Base-by-base conservation (phyloP, 2,888 invertebrate genomes). In the Trypoxylon attenuatum region DNA sequence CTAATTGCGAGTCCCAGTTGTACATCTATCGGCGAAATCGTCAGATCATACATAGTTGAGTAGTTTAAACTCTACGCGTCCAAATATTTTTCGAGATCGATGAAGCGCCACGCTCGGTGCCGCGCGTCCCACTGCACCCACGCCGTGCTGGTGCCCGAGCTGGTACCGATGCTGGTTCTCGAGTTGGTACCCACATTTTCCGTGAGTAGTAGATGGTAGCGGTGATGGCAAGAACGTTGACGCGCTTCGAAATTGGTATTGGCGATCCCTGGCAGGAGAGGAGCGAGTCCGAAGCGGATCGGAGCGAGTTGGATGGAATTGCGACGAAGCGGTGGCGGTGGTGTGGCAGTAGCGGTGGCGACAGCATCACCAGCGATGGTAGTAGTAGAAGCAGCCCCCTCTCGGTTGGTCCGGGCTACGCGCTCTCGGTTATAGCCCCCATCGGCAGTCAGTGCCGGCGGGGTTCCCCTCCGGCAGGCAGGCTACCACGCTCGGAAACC, bases 291-390 rank as follows among this genome's bases (percentile, higher is more conserved):
- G n/a, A n/a, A n/a, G n/a, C n/a, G n/a, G n/a, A n/a, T n/a, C 8
- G 46, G 50, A 46, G 50, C 29, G 65, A 58, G 72, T 61, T 64
- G 64, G 61, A 49, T 54, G 53, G 45, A 54, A 57, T 67, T 68
- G 49, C 51, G 55, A 43, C 52, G 57, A 52, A 41, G 62, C 39
- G 55, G 51, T 38, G 55, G 54, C 60, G 69, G 70, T 63, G 74
- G 62, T 76, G 77, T 79, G 79, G 81, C 74, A 77, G 76, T 74
- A 73, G 71, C 71, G 67, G 70, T 69, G 71, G 59, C 61, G 46
- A n/a, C 15, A 10, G 33, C 6, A 23, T 29, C 52, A 21, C n/a
- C 22, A 18, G n/a, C 25, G 18, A 2, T 19, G n/a, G n/a, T 16
- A 23, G 13, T 43, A 45, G 16, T 39, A 23, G 21, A 49, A 29